Percentiles rank a stretch among this genome's conserved stretches.
Conservation (phyloP, 37 sponge, comb jelly and placozoan genomes). For the Theonella swinhoei region DNA sequence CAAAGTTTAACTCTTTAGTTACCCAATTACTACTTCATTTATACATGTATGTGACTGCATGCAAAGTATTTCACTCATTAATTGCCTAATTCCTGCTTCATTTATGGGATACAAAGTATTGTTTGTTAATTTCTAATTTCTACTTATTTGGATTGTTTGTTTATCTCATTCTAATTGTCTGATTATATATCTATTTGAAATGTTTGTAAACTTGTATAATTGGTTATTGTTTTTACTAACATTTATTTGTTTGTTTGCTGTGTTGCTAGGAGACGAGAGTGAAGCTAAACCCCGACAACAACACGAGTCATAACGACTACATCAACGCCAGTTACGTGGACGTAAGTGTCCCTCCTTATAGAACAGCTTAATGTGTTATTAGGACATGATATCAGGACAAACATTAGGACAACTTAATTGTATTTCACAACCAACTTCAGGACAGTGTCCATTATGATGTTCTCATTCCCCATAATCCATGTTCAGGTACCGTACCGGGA, state of each 20-base stretch:
- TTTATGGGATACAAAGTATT: too few relatives aligned
- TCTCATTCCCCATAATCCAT: background rate
- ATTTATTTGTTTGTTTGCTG: background rate
- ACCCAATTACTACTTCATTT: too few relatives aligned
- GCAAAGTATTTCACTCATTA: too few relatives aligned
- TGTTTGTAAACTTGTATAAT: background rate
- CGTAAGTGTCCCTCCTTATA: slow-evolving; percentile 39
- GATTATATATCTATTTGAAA: background rate
- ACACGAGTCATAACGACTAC: slow-evolving; percentile 81
- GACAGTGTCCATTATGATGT: background rate
- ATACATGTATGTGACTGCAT: too few relatives aligned
- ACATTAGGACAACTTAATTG: background rate
- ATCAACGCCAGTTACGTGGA: slow-evolving; percentile 88
- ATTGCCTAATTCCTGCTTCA: too few relatives aligned
- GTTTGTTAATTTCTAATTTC: too few relatives aligned
- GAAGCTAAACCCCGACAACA: slow-evolving; percentile 65
- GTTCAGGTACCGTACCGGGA: slow-evolving; percentile 1
- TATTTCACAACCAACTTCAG: too few relatives aligned
- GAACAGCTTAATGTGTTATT: background rate
- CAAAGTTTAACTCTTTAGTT: too few relatives aligned
- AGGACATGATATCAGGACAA: background rate
- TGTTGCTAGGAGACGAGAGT: slow-evolving; percentile 63
- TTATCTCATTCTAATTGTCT: too few relatives aligned
- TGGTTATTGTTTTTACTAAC: background rate
- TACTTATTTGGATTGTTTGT: too few relatives aligned